phyloP scores from a whole-genome alignment of 2,797 vertebrate genomes.

The Artibeus jamaicensis region DNA sequence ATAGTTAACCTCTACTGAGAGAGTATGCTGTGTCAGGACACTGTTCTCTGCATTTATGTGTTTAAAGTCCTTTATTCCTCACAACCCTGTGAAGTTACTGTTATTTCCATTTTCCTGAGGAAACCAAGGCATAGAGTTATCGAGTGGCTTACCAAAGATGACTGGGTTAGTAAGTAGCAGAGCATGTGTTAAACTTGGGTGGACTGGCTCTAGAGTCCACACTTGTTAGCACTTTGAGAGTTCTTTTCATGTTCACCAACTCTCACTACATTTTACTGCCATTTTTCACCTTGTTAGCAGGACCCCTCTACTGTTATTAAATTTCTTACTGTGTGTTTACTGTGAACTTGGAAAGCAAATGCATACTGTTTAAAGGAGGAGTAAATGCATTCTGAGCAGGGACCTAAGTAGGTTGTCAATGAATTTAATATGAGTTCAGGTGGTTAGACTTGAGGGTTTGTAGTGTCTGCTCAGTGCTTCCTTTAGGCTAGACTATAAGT shows the following conservation, averaged over 20 bases:
- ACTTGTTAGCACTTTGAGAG: not conserved
- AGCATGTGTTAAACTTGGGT: not conserved
- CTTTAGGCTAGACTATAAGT: not conserved
- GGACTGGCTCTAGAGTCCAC: not conserved
- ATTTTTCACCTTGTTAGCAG: not conserved
- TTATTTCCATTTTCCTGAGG: not conserved
- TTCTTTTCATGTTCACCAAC: not conserved
- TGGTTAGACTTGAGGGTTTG: not conserved
- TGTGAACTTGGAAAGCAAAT: constrained; percentile 29
- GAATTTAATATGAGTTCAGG: not conserved
- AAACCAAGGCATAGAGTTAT: not conserved
- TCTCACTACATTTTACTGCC: not conserved
- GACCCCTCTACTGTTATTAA: not conserved
- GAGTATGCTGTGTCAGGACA: not conserved
- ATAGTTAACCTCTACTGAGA: not conserved
- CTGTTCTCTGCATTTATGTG: not conserved
- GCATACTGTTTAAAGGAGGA: not conserved
- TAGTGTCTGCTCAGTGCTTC: not conserved
- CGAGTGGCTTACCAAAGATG: not conserved
- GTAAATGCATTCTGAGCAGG: not conserved
- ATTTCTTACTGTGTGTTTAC: not conserved
- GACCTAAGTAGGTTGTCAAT: not conserved
- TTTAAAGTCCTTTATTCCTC: not conserved
- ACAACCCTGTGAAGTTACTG: not conserved
- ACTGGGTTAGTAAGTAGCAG: constrained; percentile 25